Base-by-base conservation (phyloP, 2,888 invertebrate species). In the Xylota segnis region DNA sequence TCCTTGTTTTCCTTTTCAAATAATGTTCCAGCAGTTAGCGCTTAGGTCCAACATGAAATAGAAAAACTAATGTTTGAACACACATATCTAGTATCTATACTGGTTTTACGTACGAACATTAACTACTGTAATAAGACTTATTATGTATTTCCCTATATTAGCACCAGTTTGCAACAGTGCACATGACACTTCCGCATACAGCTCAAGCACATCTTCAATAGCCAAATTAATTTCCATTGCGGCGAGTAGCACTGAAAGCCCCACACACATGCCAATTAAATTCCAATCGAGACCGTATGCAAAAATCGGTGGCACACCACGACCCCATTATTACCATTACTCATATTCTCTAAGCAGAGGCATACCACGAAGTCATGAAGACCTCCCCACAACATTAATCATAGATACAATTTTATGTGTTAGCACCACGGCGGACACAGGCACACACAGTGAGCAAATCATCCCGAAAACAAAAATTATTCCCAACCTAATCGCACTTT, bases 401-500 rank as follows among this genome's bases (percentile, higher is more conserved):
- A 86, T 76, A 76, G 70, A 59, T 52, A 66, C 81, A 65, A 65
- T 61, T 72, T 65, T 32, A 18, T 59, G 12, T 77, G 75, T 71
- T 71, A 32, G 54, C 76, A 76, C 52, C 68, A 68, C 32, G 9
- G 40, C 43, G 23, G 23, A 56, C 68, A 68, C 63, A 5, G 10
- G 7, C 16, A 43, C 65, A 54, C 54, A 40, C 29, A 23, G 29
- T 68, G 32, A n/a, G 34, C 37, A 70, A 81, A 71, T 76, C 84
- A 75, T 81, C 84, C 71, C 66, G 66, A 76, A 72, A 68, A 72
- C 14, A 47, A 76, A 76, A 76, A 65, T 32, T 65, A 52, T 65
- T 58, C 66, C 61, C 58, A 83, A 82, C 66, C 86, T 82, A 86
- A 86, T 86, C 82, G 86, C 76, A 86, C 86, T 86, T 82, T 86